Percentiles rank a stretch among this genome's conserved stretches.
Conservation (phyloP, 2,797 vertebrate species). For the Mycteria americana region DNA sequence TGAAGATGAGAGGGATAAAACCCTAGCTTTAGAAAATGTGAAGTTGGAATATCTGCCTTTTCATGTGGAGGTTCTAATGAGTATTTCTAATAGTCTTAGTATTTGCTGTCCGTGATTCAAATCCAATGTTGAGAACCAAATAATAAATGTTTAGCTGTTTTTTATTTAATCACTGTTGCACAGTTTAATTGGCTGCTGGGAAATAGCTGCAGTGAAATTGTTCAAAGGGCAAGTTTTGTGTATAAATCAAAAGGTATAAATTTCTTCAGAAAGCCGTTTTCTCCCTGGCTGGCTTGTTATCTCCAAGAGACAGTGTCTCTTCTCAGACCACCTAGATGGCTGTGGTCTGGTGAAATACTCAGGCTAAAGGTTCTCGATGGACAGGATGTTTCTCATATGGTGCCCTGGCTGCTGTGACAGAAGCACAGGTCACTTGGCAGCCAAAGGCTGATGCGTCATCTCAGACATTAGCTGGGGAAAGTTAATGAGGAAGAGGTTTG, state of each 20-base stretch:
- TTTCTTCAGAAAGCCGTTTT: not conserved
- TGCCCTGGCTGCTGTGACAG: not conserved
- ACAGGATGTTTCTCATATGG: not conserved
- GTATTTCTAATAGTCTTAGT: not conserved
- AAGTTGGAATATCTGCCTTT: not conserved
- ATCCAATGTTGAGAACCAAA: not conserved
- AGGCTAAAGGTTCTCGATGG: not conserved
- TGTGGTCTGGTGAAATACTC: not conserved
- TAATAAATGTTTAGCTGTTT: not conserved
- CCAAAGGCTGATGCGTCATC: not conserved
- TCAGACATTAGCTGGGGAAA: not conserved
- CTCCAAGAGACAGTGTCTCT: not conserved
- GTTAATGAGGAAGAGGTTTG: not conserved
- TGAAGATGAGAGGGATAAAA: not conserved
- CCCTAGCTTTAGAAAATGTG: not conserved
- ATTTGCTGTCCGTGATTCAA: not conserved
- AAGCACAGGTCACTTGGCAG: constrained; percentile 17
- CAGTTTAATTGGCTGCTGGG: not conserved
- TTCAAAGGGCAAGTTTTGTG: not conserved
- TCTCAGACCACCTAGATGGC: not conserved
- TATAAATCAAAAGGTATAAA: not conserved
- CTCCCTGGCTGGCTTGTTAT: not conserved
- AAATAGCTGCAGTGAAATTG: not conserved
- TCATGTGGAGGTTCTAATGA: not conserved
- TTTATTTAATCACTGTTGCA: not conserved